Conservation (phyloP, 2,888 invertebrate species). For the Meiosimyza platycephala region DNA sequence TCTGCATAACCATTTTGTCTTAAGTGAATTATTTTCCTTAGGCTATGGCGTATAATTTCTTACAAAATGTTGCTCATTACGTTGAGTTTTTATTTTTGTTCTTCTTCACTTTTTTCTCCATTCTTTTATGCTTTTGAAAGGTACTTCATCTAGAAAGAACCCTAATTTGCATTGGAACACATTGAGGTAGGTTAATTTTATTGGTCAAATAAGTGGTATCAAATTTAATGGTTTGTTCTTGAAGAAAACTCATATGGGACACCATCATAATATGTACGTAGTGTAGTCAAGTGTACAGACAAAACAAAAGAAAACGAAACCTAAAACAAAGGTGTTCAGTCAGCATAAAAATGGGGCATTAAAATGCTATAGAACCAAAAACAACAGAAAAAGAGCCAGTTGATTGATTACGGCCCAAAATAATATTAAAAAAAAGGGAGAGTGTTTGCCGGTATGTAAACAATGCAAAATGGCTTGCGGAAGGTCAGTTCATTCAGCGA, state of each 20-base stretch:
- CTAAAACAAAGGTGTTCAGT: constrained; percentile 36
- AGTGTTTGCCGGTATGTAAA: constrained; percentile 12
- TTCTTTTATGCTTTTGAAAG: not conserved
- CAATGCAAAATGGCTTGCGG: constrained; percentile 44
- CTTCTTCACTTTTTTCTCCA: not conserved
- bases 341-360: constrained; percentile 24
- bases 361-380: not conserved
- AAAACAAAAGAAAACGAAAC: constrained; percentile 9
- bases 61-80: constrained; percentile 41
- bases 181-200: constrained; percentile 57
- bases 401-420: constrained; percentile 18
- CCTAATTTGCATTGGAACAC: constrained; percentile 3
- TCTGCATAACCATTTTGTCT: not conserved
- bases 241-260: constrained; percentile 23
- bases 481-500: constrained; percentile 42
- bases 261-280: constrained; percentile 36
- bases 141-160: constrained; percentile 6
- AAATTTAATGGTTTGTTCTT: constrained; percentile 52
- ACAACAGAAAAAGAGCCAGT: not conserved
- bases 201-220: constrained; percentile 62
- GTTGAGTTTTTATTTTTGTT: not conserved
- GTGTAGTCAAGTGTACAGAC: constrained; percentile 21
- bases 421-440: not conserved
- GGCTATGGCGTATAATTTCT: constrained; percentile 39
- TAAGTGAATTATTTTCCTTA: not conserved